A percentile compares a stretch with the other conserved stretches of the same genome.
These are phyloP conservation scores for Mesoclemmys tuberculata DNA, from an alignment of 2,113 vertebrate species.

Conservation along the genomic window DNA sequence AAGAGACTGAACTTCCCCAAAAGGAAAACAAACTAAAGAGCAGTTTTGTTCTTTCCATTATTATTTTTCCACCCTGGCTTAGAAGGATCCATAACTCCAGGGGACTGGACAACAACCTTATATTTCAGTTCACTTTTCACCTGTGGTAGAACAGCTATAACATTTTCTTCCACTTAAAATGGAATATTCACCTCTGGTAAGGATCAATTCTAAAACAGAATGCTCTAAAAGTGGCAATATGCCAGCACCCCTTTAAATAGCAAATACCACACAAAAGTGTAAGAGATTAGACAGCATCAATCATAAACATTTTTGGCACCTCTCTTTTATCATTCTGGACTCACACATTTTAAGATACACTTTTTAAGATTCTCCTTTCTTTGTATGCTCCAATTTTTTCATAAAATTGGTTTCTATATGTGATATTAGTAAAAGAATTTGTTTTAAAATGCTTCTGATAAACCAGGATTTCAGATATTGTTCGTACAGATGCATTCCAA, in stretches of 20 bases:
- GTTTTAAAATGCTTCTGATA: neutral
- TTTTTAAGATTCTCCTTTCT: neutral
- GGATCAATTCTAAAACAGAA: neutral
- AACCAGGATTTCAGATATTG: too few species aligned
- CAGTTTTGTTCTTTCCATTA: neutral
- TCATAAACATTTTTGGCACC: too few species aligned
- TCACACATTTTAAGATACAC: neutral
- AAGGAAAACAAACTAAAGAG: neutral
- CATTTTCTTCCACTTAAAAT: neutral
- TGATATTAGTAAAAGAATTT: neutral
- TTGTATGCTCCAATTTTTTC: neutral
- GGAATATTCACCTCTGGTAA: neutral
- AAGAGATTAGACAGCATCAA: neutral
- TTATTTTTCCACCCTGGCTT: neutral
- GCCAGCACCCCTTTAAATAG: neutral
- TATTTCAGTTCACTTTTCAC: too few species aligned
- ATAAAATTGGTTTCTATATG: neutral
- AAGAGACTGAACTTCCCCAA: neutral
- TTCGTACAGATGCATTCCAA: too few species aligned
- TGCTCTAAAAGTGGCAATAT: neutral
- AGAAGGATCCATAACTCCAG: neutral
- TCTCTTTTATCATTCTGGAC: neutral
- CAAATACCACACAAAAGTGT: neutral
- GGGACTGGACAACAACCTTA: too few species aligned
- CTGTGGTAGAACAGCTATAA: neutral